These are phyloP conservation scores for Bedellia somnulentella DNA, from an alignment of 2,888 invertebrate genomes.

Conservation along the genomic window DNA sequence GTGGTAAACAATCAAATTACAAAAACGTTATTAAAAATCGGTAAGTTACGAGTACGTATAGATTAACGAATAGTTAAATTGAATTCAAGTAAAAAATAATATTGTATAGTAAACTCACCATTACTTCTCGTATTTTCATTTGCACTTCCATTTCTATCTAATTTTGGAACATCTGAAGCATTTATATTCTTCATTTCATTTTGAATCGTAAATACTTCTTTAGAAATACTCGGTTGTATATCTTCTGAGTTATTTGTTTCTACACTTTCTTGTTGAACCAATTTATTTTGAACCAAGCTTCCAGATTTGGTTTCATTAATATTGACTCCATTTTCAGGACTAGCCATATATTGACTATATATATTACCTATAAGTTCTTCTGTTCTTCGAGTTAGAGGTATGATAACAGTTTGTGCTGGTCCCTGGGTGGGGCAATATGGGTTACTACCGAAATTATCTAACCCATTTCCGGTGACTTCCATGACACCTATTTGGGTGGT, in stretches of 20 bases:
- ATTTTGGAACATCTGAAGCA: constrained; percentile 6
- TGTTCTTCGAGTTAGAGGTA: constrained; percentile 65
- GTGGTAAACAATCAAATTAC: too few relatives aligned
- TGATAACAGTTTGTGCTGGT: constrained; percentile 61
- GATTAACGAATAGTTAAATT: too few relatives aligned
- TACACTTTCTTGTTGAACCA: constrained; percentile 29
- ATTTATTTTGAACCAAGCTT: too few relatives aligned
- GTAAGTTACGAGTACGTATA: too few relatives aligned
- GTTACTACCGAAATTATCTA: constrained; percentile 66
- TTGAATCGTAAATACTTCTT: constrained; percentile 38
- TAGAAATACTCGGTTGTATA: constrained; percentile 35
- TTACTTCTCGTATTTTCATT: too few relatives aligned
- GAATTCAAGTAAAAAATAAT: too few relatives aligned
- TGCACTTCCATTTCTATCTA: too few relatives aligned
- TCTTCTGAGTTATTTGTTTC: constrained; percentile 46
- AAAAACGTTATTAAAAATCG: too few relatives aligned
- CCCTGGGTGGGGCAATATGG: constrained; percentile 61
- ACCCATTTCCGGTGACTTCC: constrained; percentile 53
- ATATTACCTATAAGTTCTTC: constrained; percentile 64
- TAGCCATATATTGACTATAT: constrained; percentile 53
- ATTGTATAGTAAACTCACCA: too few relatives aligned
- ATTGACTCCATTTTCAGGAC: constrained; percentile 8
- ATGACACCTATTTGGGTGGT: constrained; percentile 79
- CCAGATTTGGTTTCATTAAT: too few relatives aligned
- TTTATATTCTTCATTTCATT: constrained; percentile 35